These are phyloP conservation scores for Tridacna crocea DNA, from an alignment of 2,888 invertebrate species.

Conservation along the genomic window DNA sequence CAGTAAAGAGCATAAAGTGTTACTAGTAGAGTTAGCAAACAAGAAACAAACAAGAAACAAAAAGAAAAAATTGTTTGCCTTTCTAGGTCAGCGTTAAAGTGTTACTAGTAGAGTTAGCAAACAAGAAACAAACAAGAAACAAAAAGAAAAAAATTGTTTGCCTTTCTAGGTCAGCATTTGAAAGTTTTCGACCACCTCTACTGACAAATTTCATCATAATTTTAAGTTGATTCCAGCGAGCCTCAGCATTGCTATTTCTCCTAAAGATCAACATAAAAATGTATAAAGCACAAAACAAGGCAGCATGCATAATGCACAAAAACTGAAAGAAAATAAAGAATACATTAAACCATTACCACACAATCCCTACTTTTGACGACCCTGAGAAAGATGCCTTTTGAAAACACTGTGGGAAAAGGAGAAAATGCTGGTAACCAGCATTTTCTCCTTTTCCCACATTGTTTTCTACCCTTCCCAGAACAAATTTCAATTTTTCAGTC, in stretches of 20 bases:
- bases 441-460: no score
- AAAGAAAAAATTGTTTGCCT: slow-evolving; percentile 67
- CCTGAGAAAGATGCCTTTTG: no score
- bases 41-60: no score
- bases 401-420: no score
- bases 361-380: no score
- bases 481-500: no score
- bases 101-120: neutral
- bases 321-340: neutral
- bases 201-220: slow-evolving; percentile 75
- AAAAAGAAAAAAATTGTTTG: slow-evolving; percentile 53
- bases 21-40: no score
- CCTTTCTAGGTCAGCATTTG: slow-evolving; percentile 69
- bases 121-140: no score
- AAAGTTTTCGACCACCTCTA: neutral
- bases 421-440: no score
- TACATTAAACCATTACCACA: no score
- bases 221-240: slow-evolving; percentile 76
- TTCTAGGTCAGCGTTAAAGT: slow-evolving; percentile 59
- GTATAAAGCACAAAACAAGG: neutral
- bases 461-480: no score
- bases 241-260: slow-evolving; percentile 75
- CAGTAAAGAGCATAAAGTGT: no score
- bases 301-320: neutral
- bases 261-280: slow-evolving; percentile 62